Percentiles rank a stretch among this genome's conserved stretches.
Conservation (phyloP, 2,888 invertebrate genomes). For the Heliconius sara region DNA sequence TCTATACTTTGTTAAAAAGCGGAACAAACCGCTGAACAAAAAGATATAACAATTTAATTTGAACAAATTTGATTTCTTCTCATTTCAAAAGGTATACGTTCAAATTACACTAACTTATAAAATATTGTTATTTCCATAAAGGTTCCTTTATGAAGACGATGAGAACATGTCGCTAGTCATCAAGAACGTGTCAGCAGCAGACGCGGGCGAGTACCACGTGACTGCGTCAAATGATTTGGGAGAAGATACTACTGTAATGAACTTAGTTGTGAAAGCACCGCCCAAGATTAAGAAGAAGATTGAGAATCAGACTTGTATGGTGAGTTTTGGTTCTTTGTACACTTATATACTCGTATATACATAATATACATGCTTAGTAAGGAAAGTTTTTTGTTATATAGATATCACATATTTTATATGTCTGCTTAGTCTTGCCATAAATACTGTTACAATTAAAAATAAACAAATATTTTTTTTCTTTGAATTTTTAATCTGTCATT, state of each 20-base stretch:
- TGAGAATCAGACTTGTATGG: slow-evolving; percentile 88
- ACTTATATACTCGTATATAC: background rate
- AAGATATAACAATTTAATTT: too few species aligned
- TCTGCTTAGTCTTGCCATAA: too few species aligned
- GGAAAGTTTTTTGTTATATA: too few species aligned
- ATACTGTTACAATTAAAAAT: too few species aligned
- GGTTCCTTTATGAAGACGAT: slow-evolving; percentile 93
- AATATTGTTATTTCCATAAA: slow-evolving; percentile 50
- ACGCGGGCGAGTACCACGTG: slow-evolving; percentile 93
- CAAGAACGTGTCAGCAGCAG: slow-evolving; percentile 91
- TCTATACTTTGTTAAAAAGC: too few species aligned
- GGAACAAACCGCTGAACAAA: too few species aligned
- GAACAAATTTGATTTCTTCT: too few species aligned
- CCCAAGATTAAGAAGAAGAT: slow-evolving; percentile 94
- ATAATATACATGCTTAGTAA: background rate
- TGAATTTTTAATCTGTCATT: too few species aligned
- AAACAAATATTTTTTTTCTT: too few species aligned
- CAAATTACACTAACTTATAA: too few species aligned
- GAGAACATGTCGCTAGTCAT: slow-evolving; percentile 95
- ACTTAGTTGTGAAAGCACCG: slow-evolving; percentile 91
- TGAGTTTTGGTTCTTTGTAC: slow-evolving; percentile 42
- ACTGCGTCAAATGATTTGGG: slow-evolving; percentile 93
- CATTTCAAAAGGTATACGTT: too few species aligned
- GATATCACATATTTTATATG: too few species aligned
- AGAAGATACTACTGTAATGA: slow-evolving; percentile 89